Evolutionary conservation across 2,113 vertebrate genomes (phyloP).

Genomic region (Macrotis lagotis): DNA sequence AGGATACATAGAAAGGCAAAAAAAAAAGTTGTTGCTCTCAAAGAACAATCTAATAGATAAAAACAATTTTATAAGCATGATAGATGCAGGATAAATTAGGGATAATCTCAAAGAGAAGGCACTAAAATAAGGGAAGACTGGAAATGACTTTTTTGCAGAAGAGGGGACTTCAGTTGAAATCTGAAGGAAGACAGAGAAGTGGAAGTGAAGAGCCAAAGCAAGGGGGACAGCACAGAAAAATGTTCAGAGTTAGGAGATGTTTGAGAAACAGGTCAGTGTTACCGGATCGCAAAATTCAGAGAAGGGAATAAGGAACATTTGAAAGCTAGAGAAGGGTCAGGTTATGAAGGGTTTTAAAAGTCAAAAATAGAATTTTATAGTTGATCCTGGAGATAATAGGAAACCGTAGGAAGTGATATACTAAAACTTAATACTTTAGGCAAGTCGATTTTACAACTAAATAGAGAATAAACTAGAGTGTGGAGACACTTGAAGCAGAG

Average conservation of each 20-base stretch:
- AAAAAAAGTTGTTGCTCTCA: too few relatives aligned
- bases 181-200: background rate
- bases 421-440: background rate
- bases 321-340: background rate
- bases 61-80: too few relatives aligned
- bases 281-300: background rate
- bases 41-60: too few relatives aligned
- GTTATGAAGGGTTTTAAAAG: background rate
- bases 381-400: background rate
- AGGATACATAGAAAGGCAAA: too few relatives aligned
- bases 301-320: background rate
- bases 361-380: background rate
- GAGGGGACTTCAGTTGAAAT: too few relatives aligned
- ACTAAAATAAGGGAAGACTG: too few relatives aligned
- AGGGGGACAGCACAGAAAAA: background rate
- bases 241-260: background rate
- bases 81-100: too few relatives aligned
- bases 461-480: background rate
- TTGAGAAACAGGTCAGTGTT: background rate
- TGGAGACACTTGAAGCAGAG: background rate
- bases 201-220: background rate
- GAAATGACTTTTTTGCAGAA: too few relatives aligned
- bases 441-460: background rate
- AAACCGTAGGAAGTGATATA: background rate
- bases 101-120: too few relatives aligned